Evolutionary conservation across 1,140 invertebrate genomes (phyloP).

Genomic region (Ptiloglossa arizonensis): DNA sequence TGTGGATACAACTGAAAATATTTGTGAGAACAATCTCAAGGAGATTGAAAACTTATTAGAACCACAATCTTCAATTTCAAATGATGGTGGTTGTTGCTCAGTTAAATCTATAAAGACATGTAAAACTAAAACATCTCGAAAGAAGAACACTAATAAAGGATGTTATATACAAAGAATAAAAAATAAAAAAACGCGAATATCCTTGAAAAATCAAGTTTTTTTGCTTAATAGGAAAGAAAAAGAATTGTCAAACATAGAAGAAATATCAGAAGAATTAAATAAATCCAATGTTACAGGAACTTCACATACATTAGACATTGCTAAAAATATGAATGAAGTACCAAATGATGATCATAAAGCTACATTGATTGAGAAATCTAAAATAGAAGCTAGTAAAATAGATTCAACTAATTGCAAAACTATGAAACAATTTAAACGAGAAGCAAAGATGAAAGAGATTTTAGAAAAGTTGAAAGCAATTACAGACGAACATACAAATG

Average conservation of each 20-base stretch:
- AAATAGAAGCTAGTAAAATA: background rate
- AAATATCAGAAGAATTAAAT: background rate
- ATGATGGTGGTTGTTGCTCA: too few relatives aligned
- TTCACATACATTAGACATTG: background rate
- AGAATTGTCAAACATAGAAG: background rate
- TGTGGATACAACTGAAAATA: background rate
- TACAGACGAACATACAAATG: conserved; percentile 14
- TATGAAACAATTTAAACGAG: conserved; percentile 54
- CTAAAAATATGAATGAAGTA: background rate
- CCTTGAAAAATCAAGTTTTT: background rate
- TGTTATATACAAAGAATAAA: background rate
- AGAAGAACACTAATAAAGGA: background rate
- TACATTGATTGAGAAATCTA: background rate
- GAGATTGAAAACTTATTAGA: background rate
- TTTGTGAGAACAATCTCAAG: background rate
- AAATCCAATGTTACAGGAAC: background rate
- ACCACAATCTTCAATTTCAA: background rate
- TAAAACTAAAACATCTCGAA: background rate
- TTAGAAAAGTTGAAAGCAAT: conserved; percentile 56
- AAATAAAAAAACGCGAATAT: background rate
- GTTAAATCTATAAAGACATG: background rate
- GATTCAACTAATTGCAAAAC: conserved; percentile 27
- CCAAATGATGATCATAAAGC: background rate
- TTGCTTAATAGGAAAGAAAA: background rate
- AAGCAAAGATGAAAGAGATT: conserved; percentile 68